Evolutionary conservation across 2,113 vertebrate genomes (phyloP).

Genomic region (Corythaeola cristata): DNA sequence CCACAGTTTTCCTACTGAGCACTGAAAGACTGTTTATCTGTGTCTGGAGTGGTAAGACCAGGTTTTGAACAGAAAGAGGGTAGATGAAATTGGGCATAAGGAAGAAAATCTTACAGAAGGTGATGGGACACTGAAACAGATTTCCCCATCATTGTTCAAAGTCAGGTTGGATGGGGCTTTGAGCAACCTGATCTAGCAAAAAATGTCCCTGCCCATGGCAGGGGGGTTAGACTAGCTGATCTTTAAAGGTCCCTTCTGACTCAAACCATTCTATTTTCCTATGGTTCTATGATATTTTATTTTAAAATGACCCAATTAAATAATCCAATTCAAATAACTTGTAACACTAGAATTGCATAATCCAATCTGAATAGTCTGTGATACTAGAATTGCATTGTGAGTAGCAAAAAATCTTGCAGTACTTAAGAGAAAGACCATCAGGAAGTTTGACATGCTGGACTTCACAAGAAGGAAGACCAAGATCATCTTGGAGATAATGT

Average conservation of each 20-base stretch:
- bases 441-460: background rate
- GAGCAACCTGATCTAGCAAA: background rate
- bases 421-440: background rate
- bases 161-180: background rate
- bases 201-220: background rate
- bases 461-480: background rate
- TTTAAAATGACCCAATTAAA: background rate
- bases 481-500: background rate
- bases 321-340: background rate
- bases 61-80: background rate
- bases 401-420: background rate
- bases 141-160: background rate
- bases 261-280: background rate
- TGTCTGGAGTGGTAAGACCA: background rate
- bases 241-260: background rate
- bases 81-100: background rate
- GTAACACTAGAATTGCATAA: background rate
- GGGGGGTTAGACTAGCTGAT: background rate
- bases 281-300: background rate
- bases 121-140: background rate
- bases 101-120: background rate
- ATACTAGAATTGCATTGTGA: background rate
- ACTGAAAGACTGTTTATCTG: background rate
- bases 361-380: background rate
- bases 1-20: background rate